Evolutionary conservation across 2,113 vertebrate genomes (phyloP), one percentile per base, ranked within the genome.

Genomic region (Salvelinus sp.): DNA sequence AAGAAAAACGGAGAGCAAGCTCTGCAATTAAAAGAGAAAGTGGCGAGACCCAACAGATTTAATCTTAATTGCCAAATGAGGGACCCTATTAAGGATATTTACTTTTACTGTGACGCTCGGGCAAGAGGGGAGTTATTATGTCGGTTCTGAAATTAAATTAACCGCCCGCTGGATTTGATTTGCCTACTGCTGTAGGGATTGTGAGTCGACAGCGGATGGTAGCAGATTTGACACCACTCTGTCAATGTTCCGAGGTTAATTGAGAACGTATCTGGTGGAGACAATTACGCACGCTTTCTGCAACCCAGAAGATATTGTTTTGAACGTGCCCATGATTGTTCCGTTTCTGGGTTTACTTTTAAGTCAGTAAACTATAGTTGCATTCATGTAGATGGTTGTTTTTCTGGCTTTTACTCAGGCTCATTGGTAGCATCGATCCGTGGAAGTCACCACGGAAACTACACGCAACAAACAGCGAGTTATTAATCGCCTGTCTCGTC

Each of bases 1-100:
- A 65, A 23, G 63, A 12, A 9, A 30, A 62, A 74, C 72, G 1
- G 57, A 69, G 54, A 69, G 65, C n/a, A 70, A 22, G 68, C 48
- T 78, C 22, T 81, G 86, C 90, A 92, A 91, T 93, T 93, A 91
- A 83, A 87, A 82, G 27, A 57, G 64, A 89, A 88, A 83, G 75
- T 69, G 78, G 57, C 57, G 66, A 78, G 83, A 83, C 78, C 63
- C 68, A 76, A 71, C 81, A 85, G 88, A 90, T 82, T 91, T 88
- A 79, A 79, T 86, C 86, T 86, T 91, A 90, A 93, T 93, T 86
- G 90, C 76, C 64, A 79, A 68, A 88, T 76, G 81, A 86, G 85
- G 84, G 75, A 69, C 79, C 81, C 65, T 82, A 84, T 89, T 90
- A 90, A 79, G 47, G 75, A 83, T 86, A 86, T 91, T 90, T 91